phyloP scores from a whole-genome alignment of 92 coral and sea anemone species.

The Palythoa grandiflora region DNA sequence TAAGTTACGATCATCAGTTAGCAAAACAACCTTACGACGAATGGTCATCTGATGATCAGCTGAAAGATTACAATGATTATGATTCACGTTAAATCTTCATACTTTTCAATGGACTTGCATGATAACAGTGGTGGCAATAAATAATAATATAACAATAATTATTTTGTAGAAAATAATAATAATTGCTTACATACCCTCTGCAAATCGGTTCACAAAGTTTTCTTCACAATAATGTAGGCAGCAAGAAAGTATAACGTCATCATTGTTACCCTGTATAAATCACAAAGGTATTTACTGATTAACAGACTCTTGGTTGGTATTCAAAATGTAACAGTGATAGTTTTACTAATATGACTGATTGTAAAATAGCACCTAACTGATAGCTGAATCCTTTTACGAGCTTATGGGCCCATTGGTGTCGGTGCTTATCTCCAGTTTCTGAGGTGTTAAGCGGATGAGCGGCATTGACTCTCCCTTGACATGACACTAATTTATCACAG shows the following conservation, averaged over 20 bases:
- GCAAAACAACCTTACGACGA: slow-evolving; percentile 93
- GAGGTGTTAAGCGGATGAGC: too few relatives aligned
- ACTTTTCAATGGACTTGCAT: neutral
- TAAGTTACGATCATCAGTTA: slow-evolving; percentile 93
- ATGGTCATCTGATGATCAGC: slow-evolving; percentile 96
- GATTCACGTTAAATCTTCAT: neutral
- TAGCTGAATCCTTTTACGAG: too few relatives aligned
- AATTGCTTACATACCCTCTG: slow-evolving; percentile 69
- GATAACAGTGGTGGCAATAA: neutral
- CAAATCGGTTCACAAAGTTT: slow-evolving; percentile 91
- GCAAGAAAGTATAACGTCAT: slow-evolving; percentile 95
- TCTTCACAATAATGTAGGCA: slow-evolving; percentile 96
- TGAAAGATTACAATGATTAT: slow-evolving; percentile 19
- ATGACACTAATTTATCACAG: too few relatives aligned
- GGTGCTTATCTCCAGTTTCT: too few relatives aligned
- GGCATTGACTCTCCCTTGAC: too few relatives aligned
- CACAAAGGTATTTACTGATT: neutral
- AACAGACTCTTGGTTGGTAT: neutral
- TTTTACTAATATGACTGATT: too few relatives aligned
- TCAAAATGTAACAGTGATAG: neutral
- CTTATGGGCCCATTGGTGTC: too few relatives aligned
- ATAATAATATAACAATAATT: neutral
- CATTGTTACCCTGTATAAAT: slow-evolving; percentile 83
- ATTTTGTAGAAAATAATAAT: neutral
- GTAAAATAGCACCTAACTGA: too few relatives aligned